Evolutionary conservation across 2,888 invertebrate species (phyloP).

Genomic region (Platerodrilus igneus): DNA sequence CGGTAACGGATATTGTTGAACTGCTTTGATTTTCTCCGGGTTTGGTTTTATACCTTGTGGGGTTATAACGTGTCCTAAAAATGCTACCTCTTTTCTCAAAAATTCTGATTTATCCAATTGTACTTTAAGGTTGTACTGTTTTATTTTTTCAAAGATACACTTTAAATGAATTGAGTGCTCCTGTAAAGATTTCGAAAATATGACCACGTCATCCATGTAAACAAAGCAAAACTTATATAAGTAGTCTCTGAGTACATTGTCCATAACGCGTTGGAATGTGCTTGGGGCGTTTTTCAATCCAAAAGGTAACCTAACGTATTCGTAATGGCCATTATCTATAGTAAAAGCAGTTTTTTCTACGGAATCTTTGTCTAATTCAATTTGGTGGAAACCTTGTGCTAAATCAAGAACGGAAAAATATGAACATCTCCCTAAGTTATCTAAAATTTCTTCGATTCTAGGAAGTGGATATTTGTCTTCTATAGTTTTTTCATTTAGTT

Average conservation of each 20-base stretch:
- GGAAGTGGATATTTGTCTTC: conserved; percentile 35
- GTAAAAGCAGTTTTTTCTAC: conserved; percentile 32
- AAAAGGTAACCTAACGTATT: conserved; percentile 33
- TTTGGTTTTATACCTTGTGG: conserved; percentile 39
- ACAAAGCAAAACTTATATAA: conserved; percentile 28
- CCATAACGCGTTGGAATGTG: conserved; percentile 33
- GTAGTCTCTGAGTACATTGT: conserved; percentile 28
- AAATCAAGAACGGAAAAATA: conserved; percentile 32
- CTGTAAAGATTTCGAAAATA: conserved; percentile 31
- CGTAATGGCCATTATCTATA: conserved; percentile 29
- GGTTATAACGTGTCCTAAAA: conserved; percentile 40
- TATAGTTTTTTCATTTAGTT: conserved; percentile 34
- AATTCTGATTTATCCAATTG: conserved; percentile 34
- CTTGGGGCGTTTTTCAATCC: conserved; percentile 30
- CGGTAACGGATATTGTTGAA: conserved; percentile 31
- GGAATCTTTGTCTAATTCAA: conserved; percentile 27
- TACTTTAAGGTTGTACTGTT: conserved; percentile 29
- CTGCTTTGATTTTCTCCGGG: conserved; percentile 31
- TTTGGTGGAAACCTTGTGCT: conserved; percentile 31
- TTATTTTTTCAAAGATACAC: conserved; percentile 28
- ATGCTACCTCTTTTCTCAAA: conserved; percentile 36
- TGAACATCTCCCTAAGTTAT: conserved; percentile 32
- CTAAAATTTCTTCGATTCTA: conserved; percentile 35
- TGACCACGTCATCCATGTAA: conserved; percentile 37
- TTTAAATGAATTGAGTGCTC: conserved; percentile 29